Conservation (phyloP, 1,140 invertebrate genomes). For the Sweltsa coloradensis region DNA sequence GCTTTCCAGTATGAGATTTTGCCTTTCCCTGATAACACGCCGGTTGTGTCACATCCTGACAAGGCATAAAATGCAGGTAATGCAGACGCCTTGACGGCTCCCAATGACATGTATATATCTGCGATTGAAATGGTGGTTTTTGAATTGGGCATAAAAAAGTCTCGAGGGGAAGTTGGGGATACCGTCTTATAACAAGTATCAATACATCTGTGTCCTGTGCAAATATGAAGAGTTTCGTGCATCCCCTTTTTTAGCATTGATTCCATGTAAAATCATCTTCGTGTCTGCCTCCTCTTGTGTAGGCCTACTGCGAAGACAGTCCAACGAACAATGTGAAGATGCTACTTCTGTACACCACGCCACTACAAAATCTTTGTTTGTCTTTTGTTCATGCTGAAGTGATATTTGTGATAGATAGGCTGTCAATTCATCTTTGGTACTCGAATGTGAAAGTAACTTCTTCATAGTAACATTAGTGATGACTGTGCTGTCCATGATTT, state of each 20-base stretch:
- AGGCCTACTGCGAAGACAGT: conserved; percentile 1
- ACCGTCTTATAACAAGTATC: conserved; percentile 2
- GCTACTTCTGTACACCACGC: neutral
- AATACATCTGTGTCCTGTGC: conserved; percentile 6
- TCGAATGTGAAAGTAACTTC: neutral
- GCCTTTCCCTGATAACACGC: too few relatives aligned
- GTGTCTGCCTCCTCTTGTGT: conserved; percentile 6
- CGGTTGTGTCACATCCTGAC: too few relatives aligned
- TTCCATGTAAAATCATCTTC: conserved; percentile 4
- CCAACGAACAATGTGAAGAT: conserved; percentile 3
- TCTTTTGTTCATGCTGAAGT: neutral
- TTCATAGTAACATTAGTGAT: conserved; percentile 4
- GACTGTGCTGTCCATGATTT: neutral
- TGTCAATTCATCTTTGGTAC: conserved; percentile 7
- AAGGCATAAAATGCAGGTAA: too few relatives aligned
- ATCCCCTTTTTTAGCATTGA: conserved; percentile 6
- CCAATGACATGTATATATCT: too few relatives aligned
- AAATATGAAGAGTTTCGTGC: neutral
- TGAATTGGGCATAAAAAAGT: neutral
- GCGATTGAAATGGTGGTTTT: neutral
- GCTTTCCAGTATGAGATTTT: too few relatives aligned
- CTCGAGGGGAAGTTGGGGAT: neutral
- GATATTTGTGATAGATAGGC: neutral
- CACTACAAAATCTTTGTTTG: conserved; percentile 3
- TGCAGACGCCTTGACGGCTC: too few relatives aligned